Percentiles rank a stretch among this genome's conserved stretches.
These are phyloP conservation scores for Melipona quadrifasciata DNA, from an alignment of 1,140 invertebrate genomes.

Conservation along the genomic window DNA sequence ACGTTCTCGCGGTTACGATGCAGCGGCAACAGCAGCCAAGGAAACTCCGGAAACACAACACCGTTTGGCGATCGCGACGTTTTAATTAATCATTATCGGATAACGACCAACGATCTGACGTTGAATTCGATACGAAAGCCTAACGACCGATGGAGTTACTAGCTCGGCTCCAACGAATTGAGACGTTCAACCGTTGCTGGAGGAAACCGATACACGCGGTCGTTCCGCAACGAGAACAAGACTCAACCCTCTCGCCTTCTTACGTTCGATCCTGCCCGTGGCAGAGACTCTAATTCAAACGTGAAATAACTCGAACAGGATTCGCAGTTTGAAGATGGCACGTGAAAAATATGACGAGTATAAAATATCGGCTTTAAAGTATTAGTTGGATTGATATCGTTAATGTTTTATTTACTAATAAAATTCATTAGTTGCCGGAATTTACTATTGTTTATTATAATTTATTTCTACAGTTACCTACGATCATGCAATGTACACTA, in stretches of 20 bases:
- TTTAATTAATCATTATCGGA: constrained; percentile 43
- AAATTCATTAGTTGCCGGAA: no score
- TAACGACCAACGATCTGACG: constrained; percentile 18
- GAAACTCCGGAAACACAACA: constrained; percentile 31
- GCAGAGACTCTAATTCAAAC: not conserved
- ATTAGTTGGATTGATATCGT: no score
- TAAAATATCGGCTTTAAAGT: no score
- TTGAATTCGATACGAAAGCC: constrained; percentile 33
- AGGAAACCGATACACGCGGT: not conserved
- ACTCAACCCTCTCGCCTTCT: not conserved
- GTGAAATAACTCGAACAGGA: not conserved
- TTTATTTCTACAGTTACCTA: no score
- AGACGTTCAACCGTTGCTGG: constrained; percentile 8
- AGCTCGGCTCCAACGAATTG: not conserved
- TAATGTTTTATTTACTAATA: no score
- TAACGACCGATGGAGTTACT: constrained; percentile 3
- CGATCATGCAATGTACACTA: no score
- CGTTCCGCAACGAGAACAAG: not conserved
- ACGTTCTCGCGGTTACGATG: not conserved
- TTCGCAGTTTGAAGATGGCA: not conserved
- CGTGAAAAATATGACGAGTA: not conserved
- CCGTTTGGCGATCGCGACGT: constrained; percentile 5
- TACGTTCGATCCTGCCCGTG: no score
- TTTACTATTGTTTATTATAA: no score
- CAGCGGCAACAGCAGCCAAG: not conserved